Percentiles rank a stretch among this genome's conserved stretches.
phyloP scores from a whole-genome alignment of 2,888 invertebrate species.

The Blastobasis adustella region DNA sequence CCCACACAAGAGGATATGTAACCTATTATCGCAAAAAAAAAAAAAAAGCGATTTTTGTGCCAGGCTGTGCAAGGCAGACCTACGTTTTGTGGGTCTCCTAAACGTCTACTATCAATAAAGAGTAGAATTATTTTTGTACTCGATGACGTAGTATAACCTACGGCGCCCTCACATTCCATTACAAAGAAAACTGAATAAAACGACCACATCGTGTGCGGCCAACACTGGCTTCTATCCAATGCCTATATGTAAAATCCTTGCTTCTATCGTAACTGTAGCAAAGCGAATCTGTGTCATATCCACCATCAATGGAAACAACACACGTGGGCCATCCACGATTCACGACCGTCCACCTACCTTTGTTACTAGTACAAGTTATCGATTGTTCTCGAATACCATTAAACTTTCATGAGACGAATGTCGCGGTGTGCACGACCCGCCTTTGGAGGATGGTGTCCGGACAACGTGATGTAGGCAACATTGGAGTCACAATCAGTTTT shows the following conservation, averaged over 20 bases:
- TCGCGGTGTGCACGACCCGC: background rate
- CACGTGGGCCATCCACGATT: slow-evolving; percentile 14
- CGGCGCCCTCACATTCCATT: too few species aligned
- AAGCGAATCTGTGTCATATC: slow-evolving; percentile 4
- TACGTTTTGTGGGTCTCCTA: too few species aligned
- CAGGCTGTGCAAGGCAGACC: too few species aligned
- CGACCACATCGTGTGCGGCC: background rate
- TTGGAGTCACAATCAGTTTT: background rate
- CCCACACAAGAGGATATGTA: too few species aligned
- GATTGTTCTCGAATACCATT: slow-evolving; percentile 20
- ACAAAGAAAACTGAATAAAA: slow-evolving; percentile 13
- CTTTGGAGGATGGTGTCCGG: background rate
- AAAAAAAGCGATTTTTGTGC: too few species aligned
- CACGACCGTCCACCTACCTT: slow-evolving; percentile 15
- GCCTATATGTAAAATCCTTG: too few species aligned
- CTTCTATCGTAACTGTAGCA: background rate
- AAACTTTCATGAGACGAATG: slow-evolving; percentile 16
- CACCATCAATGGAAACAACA: slow-evolving; percentile 9
- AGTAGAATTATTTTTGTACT: too few species aligned
- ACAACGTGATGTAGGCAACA: background rate
- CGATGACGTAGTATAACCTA: too few species aligned
- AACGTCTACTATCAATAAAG: too few species aligned
- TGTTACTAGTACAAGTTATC: too few species aligned
- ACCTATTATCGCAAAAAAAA: too few species aligned
- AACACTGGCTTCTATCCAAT: too few species aligned